Base-by-base conservation (phyloP, 2,797 vertebrate genomes). In the Delichon dasypus region DNA sequence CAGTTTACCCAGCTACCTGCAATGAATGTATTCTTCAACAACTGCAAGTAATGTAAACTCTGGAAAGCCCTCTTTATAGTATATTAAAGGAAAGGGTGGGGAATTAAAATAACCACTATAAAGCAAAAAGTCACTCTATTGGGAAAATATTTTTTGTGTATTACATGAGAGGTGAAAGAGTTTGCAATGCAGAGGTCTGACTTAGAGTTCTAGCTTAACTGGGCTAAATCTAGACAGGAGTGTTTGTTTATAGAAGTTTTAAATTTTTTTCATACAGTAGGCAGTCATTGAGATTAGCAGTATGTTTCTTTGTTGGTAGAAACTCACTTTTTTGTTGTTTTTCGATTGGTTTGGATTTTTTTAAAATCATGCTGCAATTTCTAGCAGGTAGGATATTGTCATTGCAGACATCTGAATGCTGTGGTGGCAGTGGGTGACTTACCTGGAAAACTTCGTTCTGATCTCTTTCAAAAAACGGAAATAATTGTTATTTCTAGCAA, bases 1-100 rank as follows among this genome's bases (percentile, higher is more conserved):
- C 29, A 53, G 16, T 85, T 83, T 91, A 53, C 21, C 3, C 30
- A 47, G 18, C 13, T 53, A 47, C 25, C 29, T 65, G 7, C 45
- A 5, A 10, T 72, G 58, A 58, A 32, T 65, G 8, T 60, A 17
- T 78, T 78, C 47, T 40, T 72, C 9, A 54, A 11, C 0, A 0
- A 7, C 75, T 78, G 25, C 13, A 50, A 76, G 19, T 51, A 42
- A 16, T 32, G 16, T 22, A 70, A 75, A 40, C 19, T 40, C 13
- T 67, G 36, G 27, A 75, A 85, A 45, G 20, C 34, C 78, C 51
- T 58, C 50, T 71, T 74, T 88, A 2, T 89, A 45, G 10, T 9
- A 30, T 80, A 34, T 19, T 15, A 53, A 67, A 23, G 8, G 3
- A 2, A 1, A 8, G 1, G 8, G 1, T 5, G 4, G 2, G 2